These are phyloP conservation scores for Anthopleura xanthogrammica DNA, from an alignment of 92 coral and sea anemone genomes.

Conservation along the genomic window DNA sequence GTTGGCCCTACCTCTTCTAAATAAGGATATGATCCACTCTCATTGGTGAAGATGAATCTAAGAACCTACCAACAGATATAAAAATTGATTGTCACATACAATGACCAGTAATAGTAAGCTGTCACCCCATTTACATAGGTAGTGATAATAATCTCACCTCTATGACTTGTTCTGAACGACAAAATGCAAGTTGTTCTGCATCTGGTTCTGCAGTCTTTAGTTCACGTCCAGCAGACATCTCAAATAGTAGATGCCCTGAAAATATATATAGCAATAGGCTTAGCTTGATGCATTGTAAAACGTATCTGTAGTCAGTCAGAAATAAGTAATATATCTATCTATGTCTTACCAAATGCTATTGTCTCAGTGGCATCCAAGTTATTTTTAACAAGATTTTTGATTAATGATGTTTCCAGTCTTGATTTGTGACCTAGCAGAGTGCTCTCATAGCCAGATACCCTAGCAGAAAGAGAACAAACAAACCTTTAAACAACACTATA, in stretches of 20 bases:
- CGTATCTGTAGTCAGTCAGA: not conserved
- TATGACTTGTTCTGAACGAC: slow-evolving; percentile 43
- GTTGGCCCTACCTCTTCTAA: slow-evolving; percentile 58
- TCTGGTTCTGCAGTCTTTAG: slow-evolving; percentile 70
- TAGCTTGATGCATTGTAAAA: not conserved
- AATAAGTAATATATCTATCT: not conserved
- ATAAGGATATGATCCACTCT: slow-evolving; percentile 63
- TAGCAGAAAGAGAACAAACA: slow-evolving; percentile 8
- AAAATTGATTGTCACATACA: not conserved
- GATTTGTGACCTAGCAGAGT: slow-evolving; percentile 71
- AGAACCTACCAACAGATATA: slow-evolving; percentile 46
- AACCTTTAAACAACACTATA: not conserved
- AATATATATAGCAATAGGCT: not conserved
- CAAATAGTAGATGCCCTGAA: slow-evolving; percentile 77
- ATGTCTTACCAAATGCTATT: slow-evolving; percentile 62
- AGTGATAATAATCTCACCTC: slow-evolving; percentile 39
- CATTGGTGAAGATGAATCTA: slow-evolving; percentile 61
- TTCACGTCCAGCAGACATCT: slow-evolving; percentile 82
- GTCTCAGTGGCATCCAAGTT: slow-evolving; percentile 59
- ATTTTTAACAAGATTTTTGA: slow-evolving; percentile 60
- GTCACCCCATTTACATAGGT: not conserved
- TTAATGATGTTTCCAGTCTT: slow-evolving; percentile 51
- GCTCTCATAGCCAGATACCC: slow-evolving; percentile 83
- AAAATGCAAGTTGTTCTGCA: slow-evolving; percentile 48
- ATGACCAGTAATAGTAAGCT: not conserved